phyloP scores from a whole-genome alignment of 2,113 vertebrate genomes.

The Limnothrissa miodon region DNA sequence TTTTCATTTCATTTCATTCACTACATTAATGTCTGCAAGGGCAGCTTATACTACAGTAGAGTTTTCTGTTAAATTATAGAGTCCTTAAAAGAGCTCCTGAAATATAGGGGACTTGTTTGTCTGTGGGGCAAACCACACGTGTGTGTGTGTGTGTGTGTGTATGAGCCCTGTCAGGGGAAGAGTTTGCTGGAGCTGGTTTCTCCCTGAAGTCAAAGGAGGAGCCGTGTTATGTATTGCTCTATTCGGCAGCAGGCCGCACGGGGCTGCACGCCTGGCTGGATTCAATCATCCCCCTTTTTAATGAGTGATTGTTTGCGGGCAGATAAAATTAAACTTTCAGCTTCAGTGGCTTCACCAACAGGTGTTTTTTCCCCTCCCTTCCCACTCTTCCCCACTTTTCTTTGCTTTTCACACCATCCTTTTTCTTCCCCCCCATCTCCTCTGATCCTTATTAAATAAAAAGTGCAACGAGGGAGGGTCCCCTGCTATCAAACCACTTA shows the following conservation, averaged over 20 bases:
- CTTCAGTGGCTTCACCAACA: conserved; percentile 89
- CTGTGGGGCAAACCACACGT: background rate
- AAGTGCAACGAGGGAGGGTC: conserved; percentile 42
- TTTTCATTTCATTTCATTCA: background rate
- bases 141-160: background rate
- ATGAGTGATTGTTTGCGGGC: conserved; percentile 90
- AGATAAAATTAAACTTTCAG: conserved; percentile 95
- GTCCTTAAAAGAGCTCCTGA: background rate
- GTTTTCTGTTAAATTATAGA: background rate
- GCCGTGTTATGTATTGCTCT: conserved; percentile 48
- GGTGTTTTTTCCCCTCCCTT: conserved; percentile 79
- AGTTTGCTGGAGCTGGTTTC: background rate
- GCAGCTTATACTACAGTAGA: background rate
- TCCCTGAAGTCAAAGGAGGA: background rate
- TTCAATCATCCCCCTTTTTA: conserved; percentile 84
- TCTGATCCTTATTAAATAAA: conserved; percentile 44
- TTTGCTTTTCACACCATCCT: conserved; percentile 18
- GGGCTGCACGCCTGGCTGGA: conserved; percentile 79
- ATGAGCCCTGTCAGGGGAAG: background rate
- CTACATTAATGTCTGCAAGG: background rate
- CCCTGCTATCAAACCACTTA: conserved; percentile 50
- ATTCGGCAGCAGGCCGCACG: conserved; percentile 71
- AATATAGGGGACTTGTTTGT: background rate
- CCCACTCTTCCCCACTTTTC: too few relatives aligned
- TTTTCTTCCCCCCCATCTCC: background rate